A percentile compares a stretch with the other conserved stretches of the same genome.
Evolutionary conservation across 2,113 vertebrate genomes (phyloP).

Genomic region (Hucho hucho): DNA sequence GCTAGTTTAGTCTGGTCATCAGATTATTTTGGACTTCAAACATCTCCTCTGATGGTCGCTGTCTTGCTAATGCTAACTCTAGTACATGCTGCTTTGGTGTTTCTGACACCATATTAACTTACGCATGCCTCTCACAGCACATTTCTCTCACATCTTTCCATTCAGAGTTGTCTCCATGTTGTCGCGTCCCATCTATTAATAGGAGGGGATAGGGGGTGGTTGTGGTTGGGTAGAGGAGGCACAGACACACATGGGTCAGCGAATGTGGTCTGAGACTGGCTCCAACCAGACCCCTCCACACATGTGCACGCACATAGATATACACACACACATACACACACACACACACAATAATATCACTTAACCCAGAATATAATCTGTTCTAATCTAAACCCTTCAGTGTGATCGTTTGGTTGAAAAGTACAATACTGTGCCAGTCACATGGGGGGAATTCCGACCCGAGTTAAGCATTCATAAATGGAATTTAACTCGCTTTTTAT

Average conservation of each 20-base stretch:
- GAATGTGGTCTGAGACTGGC: slow-evolving; percentile 33
- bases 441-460: too few species aligned
- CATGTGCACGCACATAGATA: too few species aligned
- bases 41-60: too few species aligned
- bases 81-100: background rate
- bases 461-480: too few species aligned
- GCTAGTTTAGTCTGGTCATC: too few species aligned
- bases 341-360: background rate
- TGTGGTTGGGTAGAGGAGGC: background rate
- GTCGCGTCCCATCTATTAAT: slow-evolving; percentile 36
- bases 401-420: background rate
- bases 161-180: slow-evolving; percentile 13
- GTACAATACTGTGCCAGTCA: background rate
- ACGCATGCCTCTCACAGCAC: background rate
- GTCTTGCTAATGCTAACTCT: too few species aligned
- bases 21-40: too few species aligned
- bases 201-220: slow-evolving; percentile 7
- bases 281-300: slow-evolving; percentile 17
- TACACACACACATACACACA: background rate
- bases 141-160: slow-evolving; percentile 31
- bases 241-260: slow-evolving; percentile 34
- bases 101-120: slow-evolving; percentile 1
- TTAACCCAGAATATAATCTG: too few species aligned
- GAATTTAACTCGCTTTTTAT: too few species aligned
- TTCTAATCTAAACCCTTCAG: background rate